Percentiles rank a stretch among this genome's conserved stretches.
Conservation (phyloP, 2,113 vertebrate species). For the Puntigrus tetrazona region DNA sequence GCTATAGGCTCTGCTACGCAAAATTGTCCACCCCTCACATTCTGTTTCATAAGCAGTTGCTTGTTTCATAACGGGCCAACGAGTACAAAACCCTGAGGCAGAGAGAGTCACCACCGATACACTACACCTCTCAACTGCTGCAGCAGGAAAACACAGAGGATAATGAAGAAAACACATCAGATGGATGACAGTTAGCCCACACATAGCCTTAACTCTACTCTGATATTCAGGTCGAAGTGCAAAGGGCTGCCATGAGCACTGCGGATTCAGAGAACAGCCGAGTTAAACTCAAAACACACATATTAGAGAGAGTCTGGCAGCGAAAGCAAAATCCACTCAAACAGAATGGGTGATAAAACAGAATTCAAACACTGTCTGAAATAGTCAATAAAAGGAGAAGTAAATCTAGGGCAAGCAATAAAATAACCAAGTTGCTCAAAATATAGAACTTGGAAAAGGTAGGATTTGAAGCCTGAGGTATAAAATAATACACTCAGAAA, state of each 20-base stretch:
- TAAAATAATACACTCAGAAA: neutral
- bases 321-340: neutral
- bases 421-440: neutral
- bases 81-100: slow-evolving; percentile 27
- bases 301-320: neutral
- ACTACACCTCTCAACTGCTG: neutral
- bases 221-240: neutral
- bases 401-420: neutral
- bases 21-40: slow-evolving; percentile 42
- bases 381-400: neutral
- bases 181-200: neutral
- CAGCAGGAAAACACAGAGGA: neutral
- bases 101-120: neutral
- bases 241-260: neutral
- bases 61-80: slow-evolving; percentile 63
- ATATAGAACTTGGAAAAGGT: neutral
- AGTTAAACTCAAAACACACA: neutral
- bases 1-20: neutral
- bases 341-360: neutral
- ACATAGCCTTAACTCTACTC: neutral
- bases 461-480: neutral
- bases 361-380: neutral
- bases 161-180: slow-evolving; percentile 10
- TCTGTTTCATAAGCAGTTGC: slow-evolving; percentile 63
- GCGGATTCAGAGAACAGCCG: neutral